Evolutionary conservation across 2,888 invertebrate species (phyloP).

Genomic region (Cryptus armator): DNA sequence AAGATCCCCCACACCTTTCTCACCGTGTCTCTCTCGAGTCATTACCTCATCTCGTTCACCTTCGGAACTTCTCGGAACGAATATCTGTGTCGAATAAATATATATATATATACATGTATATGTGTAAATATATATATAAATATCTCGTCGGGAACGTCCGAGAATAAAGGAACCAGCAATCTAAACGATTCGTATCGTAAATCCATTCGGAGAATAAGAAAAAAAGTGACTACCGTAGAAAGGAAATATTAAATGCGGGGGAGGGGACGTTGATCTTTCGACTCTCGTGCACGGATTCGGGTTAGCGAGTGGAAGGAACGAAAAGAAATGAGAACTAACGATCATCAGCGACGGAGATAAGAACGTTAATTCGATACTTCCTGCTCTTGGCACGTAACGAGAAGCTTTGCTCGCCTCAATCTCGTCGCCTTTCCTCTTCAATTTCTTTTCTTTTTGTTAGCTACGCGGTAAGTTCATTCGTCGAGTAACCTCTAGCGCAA

Average conservation of each 20-base stretch:
- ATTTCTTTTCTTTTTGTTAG: not conserved
- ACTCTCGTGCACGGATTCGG: constrained; percentile 34
- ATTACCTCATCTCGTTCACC: constrained; percentile 76
- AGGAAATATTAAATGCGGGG: constrained; percentile 22
- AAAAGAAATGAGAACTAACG: constrained; percentile 48
- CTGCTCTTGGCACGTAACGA: constrained; percentile 72
- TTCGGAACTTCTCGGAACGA: constrained; percentile 74
- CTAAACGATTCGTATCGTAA: constrained; percentile 26
- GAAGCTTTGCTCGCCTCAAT: constrained; percentile 43
- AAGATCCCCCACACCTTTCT: not conserved
- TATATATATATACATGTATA: not conserved
- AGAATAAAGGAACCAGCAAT: constrained; percentile 20
- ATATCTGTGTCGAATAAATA: constrained; percentile 62
- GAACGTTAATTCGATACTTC: constrained; percentile 81
- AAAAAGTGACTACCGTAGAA: constrained; percentile 1
- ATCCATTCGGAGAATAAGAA: constrained; percentile 24
- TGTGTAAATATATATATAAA: too few relatives aligned
- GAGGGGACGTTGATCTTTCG: constrained; percentile 17
- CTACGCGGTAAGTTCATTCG: too few relatives aligned
- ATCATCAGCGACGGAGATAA: constrained; percentile 71
- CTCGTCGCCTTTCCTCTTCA: constrained; percentile 28
- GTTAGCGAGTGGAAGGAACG: constrained; percentile 13
- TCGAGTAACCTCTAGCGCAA: too few relatives aligned
- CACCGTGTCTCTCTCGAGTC: constrained; percentile 49
- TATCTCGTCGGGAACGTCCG: constrained; percentile 1